Base-by-base conservation (phyloP, 2,113 vertebrate genomes). In the Gopherus evgoodei region DNA sequence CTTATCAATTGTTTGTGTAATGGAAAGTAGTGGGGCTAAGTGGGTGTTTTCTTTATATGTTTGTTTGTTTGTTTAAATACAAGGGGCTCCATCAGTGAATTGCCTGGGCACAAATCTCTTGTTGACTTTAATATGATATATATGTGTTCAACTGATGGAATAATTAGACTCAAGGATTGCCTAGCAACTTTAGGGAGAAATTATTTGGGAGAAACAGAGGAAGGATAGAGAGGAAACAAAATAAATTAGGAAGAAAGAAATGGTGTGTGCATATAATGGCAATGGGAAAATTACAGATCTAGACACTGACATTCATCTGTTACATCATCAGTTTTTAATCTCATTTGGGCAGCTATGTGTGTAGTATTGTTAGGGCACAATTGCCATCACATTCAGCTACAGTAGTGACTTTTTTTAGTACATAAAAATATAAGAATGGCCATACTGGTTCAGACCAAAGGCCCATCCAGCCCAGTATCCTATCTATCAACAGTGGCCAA, bases 1-100 rank as follows among this genome's bases (percentile, higher is more conserved):
- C 85, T 92, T 90, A 75, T 6, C 52, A 75, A 75, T 49, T 92
- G 57, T 87, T 69, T 95, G 47, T 47, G 53, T 79, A 29, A 84
- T 54, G 53, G 22, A 75, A 31, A 92, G 92, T 90, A 57, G 35
- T 21, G 16, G 90, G 81, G 72, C 56, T 81, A 91, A 57, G 89
- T 78, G 75, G 94, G 92, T 57, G 75, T 50, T 95, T 44, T 69
- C 89, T 90, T 94, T 94, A 84, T 52, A 69, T 88, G 79, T 35
- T 79, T 87, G 91, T 79, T 79, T 87, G 91, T 79, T 95, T 78
- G 4, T 89, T 93, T 16, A 6, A 42, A 6, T 29, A 38, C 31
- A 42, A 44, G 53, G 17, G 86, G 21, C 83, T 90, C 95, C 95
- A 97, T 35, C 96, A 85, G 92, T 59, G 95, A 96, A 57, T 87